Base-by-base conservation (phyloP, 2,888 invertebrate genomes). In the Apodemia hepburni region DNA sequence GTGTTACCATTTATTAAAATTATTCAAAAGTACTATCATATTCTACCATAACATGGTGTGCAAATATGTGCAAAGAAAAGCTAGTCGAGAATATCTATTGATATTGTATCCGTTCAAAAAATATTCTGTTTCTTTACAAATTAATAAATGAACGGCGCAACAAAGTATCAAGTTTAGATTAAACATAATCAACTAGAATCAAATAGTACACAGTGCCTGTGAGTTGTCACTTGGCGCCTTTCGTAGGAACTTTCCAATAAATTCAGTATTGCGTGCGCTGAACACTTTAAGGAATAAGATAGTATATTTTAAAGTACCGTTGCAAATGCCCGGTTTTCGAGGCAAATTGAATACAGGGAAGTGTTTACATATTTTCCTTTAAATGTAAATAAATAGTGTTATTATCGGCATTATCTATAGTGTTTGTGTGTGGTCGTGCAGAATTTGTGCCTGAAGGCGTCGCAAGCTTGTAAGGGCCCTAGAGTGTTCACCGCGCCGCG, bases 391-490 rank as follows among this genome's bases (percentile, higher is more conserved):
- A 79, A 76, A 76, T 76, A 71, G 76, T 74, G 78, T 79, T 76
- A 77, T 76, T 72, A 73, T 77, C 66, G 69, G 73, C 71, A 72
- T 73, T 69, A 75, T 71, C 74, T 78, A 76, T 70, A 75, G 71
- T 73, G 75, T 75, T 75, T 74, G 72, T 81, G 80, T 85, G 80
- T 86, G 80, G 97, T 97, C 87, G 96, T 97, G 82, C 97, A 98
- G 92, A 98, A 98, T 86, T 92, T 98, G 68, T 98, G 98, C 84
- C 92, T 98, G 76, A 97, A 97, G 87, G 95, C 96, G 64, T 95
- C 95, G 69, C 97, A 97, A 77, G 97, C 97, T 59, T 98, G 98
- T 89, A 97, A 97, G 84, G 95, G 95, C 51, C 95, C 94, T 73
- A 93, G 97, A 62, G 90, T 94, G 63, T 98, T 95, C 92, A 94